phyloP scores from a whole-genome alignment of 2,113 vertebrate species.

The Sorex araneus region DNA sequence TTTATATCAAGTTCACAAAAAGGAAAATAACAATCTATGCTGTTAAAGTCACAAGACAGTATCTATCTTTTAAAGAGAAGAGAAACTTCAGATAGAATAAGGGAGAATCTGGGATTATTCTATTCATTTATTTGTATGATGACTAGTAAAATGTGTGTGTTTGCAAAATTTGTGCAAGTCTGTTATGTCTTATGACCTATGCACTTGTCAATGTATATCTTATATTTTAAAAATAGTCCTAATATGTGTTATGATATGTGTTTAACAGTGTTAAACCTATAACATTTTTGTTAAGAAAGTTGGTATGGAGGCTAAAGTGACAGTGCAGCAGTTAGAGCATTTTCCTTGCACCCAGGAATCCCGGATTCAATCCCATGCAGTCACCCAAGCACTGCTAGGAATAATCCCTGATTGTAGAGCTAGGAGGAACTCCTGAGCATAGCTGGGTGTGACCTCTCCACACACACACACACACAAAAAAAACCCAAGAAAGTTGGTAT shows the following conservation, averaged over 20 bases:
- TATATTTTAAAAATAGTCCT: neutral
- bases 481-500: neutral
- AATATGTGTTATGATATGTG: neutral
- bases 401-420: too few relatives aligned
- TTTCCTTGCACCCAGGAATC: too few relatives aligned
- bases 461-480: too few relatives aligned
- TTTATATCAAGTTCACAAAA: neutral
- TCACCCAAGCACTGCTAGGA: too few relatives aligned
- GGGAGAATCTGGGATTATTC: conserved; percentile 8
- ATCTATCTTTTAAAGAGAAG: neutral
- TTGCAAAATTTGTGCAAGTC: conserved; percentile 10
- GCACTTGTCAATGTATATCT: neutral
- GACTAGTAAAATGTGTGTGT: neutral
- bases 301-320: too few relatives aligned
- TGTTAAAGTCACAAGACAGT: neutral
- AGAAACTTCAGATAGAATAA: neutral
- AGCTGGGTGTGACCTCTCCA: too few relatives aligned
- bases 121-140: neutral
- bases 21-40: neutral
- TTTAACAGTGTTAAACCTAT: neutral
- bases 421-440: too few relatives aligned
- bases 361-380: too few relatives aligned
- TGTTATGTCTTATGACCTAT: neutral
- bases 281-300: conserved; percentile 1
- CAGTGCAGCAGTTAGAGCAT: too few relatives aligned